phyloP scores from a whole-genome alignment of 2,113 vertebrate genomes.

The Sakesphorus luctuosus region DNA sequence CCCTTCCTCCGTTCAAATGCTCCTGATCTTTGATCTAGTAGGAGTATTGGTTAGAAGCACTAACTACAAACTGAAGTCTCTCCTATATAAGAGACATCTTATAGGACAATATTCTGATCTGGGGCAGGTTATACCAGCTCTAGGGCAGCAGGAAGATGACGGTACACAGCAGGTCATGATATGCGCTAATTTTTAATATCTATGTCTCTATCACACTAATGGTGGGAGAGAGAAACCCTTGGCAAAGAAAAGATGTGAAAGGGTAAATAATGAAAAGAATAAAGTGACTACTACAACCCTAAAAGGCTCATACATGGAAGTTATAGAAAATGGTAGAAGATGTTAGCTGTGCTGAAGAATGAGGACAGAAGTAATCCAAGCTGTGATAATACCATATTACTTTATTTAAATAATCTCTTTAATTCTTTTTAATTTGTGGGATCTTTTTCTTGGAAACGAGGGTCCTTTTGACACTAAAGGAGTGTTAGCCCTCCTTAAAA shows the following conservation, averaged over 20 bases:
- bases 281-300: not conserved
- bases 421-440: slow-evolving; percentile 64
- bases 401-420: slow-evolving; percentile 51
- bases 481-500: slow-evolving; percentile 26
- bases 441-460: slow-evolving; percentile 38
- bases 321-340: not conserved
- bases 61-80: not conserved
- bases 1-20: not conserved
- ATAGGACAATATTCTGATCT: not conserved
- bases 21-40: not conserved
- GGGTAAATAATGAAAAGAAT: not conserved
- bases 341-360: not conserved
- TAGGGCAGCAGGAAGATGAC: not conserved
- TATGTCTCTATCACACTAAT: not conserved
- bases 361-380: slow-evolving; percentile 29
- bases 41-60: not conserved
- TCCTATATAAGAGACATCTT: not conserved
- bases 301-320: slow-evolving; percentile 7
- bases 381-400: slow-evolving; percentile 41
- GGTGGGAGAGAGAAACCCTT: not conserved
- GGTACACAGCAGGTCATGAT: not conserved
- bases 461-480: slow-evolving; percentile 63
- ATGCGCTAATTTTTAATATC: not conserved
- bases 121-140: not conserved
- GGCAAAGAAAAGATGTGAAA: not conserved